Evolutionary conservation across 1,140 invertebrate species (phyloP).

Genomic region (Solenopsis invicta): DNA sequence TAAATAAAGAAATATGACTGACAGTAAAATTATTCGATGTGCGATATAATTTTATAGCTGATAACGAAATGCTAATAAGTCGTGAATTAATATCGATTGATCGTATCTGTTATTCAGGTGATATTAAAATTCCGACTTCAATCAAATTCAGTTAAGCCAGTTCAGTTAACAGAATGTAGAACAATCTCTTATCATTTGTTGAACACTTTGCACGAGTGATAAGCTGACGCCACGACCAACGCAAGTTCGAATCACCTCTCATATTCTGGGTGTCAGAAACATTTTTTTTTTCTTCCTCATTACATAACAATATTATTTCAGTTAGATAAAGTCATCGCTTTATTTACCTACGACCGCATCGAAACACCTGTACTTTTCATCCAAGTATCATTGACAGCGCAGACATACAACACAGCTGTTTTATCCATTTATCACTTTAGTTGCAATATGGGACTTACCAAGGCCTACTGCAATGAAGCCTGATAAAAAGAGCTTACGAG

Average conservation of each 20-base stretch:
- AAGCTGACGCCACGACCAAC: conserved; percentile 23
- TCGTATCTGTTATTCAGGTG: not conserved
- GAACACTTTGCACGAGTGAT: conserved; percentile 24
- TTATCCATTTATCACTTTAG: conserved; percentile 16
- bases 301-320: conserved; percentile 18
- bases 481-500: not conserved
- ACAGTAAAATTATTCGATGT: conserved; percentile 1
- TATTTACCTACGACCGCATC: not conserved
- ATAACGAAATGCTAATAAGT: not conserved
- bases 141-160: conserved; percentile 8
- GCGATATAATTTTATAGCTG: not conserved
- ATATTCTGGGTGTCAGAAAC: not conserved
- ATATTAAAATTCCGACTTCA: conserved; percentile 27
- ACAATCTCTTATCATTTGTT: conserved; percentile 35
- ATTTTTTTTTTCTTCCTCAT: conserved; percentile 14
- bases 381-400: not conserved
- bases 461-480: conserved; percentile 2
- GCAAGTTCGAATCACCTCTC: conserved; percentile 9
- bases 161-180: conserved; percentile 20
- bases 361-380: conserved; percentile 29
- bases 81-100: conserved; percentile 14
- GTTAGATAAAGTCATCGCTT: conserved; percentile 39
- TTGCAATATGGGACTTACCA: not conserved
- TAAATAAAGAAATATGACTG: not conserved
- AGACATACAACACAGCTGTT: conserved; percentile 22